A percentile compares a stretch with the other conserved stretches of the same genome.
phyloP scores from a whole-genome alignment of 23 tunicate species.

The Aplidium turbinatum region DNA sequence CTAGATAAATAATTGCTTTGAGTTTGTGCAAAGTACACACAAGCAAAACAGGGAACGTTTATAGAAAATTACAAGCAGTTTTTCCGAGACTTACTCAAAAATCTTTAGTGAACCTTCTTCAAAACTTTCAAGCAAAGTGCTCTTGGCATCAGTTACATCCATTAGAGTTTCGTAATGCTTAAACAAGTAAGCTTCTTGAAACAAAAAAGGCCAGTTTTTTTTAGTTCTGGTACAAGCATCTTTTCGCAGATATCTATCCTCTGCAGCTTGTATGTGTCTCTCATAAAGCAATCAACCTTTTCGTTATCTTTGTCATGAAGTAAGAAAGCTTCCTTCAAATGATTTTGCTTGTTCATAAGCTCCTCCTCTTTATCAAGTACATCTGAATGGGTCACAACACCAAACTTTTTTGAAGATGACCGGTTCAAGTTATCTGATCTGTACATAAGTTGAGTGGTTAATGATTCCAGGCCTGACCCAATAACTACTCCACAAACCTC shows the following conservation, averaged over 20 bases:
- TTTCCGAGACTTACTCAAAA: constrained; percentile 9
- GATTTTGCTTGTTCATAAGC: not conserved
- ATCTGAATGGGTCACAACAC: constrained; percentile 4
- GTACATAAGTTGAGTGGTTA: too few species aligned
- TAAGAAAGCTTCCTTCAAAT: not conserved
- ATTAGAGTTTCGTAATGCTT: not conserved
- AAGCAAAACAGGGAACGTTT: too few species aligned
- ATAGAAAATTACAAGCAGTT: too few species aligned
- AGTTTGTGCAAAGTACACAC: too few species aligned
- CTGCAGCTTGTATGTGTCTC: not conserved
- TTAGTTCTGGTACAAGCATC: not conserved
- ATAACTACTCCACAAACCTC: too few species aligned
- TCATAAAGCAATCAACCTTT: not conserved
- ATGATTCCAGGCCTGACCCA: too few species aligned
- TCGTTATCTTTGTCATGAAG: not conserved
- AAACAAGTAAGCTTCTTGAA: not conserved
- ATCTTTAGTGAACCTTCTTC: too few species aligned
- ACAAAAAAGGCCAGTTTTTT: constrained; percentile 1
- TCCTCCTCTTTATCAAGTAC: not conserved
- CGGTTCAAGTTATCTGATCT: too few species aligned
- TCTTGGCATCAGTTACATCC: too few species aligned
- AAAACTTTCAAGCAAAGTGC: too few species aligned
- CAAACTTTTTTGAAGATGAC: not conserved
- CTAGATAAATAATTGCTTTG: too few species aligned
- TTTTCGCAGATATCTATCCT: constrained; percentile 1